These are phyloP conservation scores for Phoxinus dragarum DNA, from an alignment of 2,797 vertebrate species.

Conservation along the genomic window DNA sequence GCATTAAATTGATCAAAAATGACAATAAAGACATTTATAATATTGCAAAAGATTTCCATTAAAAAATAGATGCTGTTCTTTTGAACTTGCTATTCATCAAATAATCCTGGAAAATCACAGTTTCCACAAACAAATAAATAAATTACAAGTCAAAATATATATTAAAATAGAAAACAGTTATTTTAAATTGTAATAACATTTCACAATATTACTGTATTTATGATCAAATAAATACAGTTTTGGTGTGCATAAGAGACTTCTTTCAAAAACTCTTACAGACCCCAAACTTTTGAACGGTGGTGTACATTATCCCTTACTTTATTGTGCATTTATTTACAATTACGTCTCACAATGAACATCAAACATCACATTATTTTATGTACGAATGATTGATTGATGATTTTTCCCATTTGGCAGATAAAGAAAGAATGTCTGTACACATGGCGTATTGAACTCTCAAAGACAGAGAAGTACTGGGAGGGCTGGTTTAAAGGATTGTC, in stretches of 20 bases:
- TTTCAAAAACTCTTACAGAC: background rate
- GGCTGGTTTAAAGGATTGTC: conserved; percentile 98
- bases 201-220: background rate
- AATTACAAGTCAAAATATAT: background rate
- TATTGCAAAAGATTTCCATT: background rate
- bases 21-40: background rate
- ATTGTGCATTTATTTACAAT: background rate
- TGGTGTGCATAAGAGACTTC: no score
- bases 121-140: background rate
- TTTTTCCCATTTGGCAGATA: conserved; percentile 71
- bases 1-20: background rate
- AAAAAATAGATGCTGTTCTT: background rate
- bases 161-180: background rate
- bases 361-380: background rate
- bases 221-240: background rate
- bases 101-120: background rate
- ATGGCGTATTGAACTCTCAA: conserved; percentile 95
- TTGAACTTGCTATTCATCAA: background rate
- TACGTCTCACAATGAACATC: background rate
- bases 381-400: background rate
- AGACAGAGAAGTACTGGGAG: conserved; percentile 98
- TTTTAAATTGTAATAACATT: background rate
- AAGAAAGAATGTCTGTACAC: conserved; percentile 93
- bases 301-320: background rate
- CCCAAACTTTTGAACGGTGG: background rate